These are phyloP conservation scores for Eulemur albifrons DNA, from an alignment of 2,797 vertebrate species.

Conservation along the genomic window DNA sequence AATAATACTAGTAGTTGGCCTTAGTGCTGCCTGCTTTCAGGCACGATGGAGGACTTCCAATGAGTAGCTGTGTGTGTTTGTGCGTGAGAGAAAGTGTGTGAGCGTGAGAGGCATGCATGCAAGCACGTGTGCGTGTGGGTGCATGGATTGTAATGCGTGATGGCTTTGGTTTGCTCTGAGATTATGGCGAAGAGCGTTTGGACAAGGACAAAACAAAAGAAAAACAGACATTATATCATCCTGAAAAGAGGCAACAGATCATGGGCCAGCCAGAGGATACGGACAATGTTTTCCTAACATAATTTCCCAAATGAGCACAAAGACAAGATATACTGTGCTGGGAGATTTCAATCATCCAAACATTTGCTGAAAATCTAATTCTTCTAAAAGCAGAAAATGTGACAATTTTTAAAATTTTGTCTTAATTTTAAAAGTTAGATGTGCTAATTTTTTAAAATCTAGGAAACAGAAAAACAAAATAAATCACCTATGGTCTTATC, in stretches of 20 bases:
- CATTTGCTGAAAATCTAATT: slow-evolving; percentile 1
- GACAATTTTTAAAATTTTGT: neutral
- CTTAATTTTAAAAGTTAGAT: slow-evolving; percentile 21
- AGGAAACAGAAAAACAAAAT: slow-evolving; percentile 12
- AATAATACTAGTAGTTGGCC: neutral
- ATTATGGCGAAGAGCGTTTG: slow-evolving; percentile 18
- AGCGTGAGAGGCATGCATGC: neutral
- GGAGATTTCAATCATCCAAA: neutral
- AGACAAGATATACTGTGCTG: neutral
- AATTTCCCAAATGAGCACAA: slow-evolving; percentile 32
- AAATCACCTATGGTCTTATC: neutral
- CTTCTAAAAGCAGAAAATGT: neutral
- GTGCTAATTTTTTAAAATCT: neutral
- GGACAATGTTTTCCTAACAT: slow-evolving; percentile 24
- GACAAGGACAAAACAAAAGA: slow-evolving; percentile 58
- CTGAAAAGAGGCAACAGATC: slow-evolving; percentile 38
- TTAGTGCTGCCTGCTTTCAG: neutral
- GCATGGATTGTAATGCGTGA: neutral
- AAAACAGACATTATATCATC: slow-evolving; percentile 72
- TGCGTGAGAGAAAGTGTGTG: neutral
- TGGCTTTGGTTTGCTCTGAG: slow-evolving; percentile 21
- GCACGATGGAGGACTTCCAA: neutral
- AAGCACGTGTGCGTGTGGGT: neutral
- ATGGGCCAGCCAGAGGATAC: neutral
- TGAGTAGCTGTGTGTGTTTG: neutral